phyloP scores from a whole-genome alignment of 2,113 vertebrate genomes.

The Mobula hypostoma region DNA sequence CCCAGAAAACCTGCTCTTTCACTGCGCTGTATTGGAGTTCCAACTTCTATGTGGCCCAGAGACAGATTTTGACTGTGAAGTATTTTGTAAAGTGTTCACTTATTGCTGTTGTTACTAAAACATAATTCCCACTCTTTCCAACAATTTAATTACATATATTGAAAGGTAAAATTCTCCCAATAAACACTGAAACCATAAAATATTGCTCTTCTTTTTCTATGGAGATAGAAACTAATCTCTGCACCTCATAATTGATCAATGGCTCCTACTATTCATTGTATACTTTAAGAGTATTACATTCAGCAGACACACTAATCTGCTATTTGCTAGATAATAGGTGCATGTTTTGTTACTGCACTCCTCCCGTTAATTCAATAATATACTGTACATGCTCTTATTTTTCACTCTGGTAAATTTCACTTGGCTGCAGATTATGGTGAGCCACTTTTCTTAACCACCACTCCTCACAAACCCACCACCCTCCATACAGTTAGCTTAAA shows the following conservation, averaged over 20 bases:
- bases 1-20: neutral
- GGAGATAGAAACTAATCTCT: neutral
- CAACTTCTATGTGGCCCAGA: too few species aligned
- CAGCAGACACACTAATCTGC: constrained; percentile 58
- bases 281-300: constrained; percentile 66
- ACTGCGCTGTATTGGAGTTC: too few species aligned
- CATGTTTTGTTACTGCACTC: constrained; percentile 54
- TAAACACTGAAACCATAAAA: neutral
- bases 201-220: neutral
- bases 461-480: constrained; percentile 43
- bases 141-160: neutral
- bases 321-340: constrained; percentile 64
- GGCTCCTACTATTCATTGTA: constrained; percentile 56
- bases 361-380: constrained; percentile 57
- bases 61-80: too few species aligned
- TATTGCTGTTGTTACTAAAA: neutral
- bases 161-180: neutral
- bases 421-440: neutral
- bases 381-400: constrained; percentile 39
- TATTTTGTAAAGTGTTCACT: too few species aligned
- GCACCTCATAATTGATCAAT: neutral
- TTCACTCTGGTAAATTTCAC: neutral
- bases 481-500: constrained; percentile 43
- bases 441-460: constrained; percentile 22
- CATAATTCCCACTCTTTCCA: neutral